Evolutionary conservation across 2,797 vertebrate species (phyloP).

Genomic region (Sebastes steindachneri): DNA sequence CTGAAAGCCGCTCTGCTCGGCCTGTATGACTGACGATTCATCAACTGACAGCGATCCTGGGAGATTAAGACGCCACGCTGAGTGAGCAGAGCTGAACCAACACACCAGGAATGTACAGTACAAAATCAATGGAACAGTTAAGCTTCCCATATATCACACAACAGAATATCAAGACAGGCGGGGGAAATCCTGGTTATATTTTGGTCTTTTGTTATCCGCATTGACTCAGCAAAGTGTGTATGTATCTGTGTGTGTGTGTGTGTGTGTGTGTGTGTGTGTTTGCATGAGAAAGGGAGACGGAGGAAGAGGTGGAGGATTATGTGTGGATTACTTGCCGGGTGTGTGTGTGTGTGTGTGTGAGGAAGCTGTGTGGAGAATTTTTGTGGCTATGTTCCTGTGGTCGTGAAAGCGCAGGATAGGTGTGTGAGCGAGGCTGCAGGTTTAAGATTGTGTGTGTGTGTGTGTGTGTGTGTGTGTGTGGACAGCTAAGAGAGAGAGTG

Average conservation of each 20-base stretch:
- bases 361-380: constrained; percentile 37
- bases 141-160: constrained; percentile 65
- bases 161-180: constrained; percentile 36
- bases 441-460: constrained; percentile 7
- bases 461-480: constrained; percentile 12
- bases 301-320: constrained; percentile 45
- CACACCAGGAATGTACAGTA: constrained; percentile 47
- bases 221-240: constrained; percentile 56
- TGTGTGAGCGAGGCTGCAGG: constrained; percentile 32
- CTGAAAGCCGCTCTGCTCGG: constrained; percentile 30
- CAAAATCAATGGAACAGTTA: constrained; percentile 66
- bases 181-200: constrained; percentile 48
- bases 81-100: constrained; percentile 57
- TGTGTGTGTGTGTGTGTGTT: constrained; percentile 1
- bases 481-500: not conserved
- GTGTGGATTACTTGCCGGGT: constrained; percentile 37
- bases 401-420: constrained; percentile 36
- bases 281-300: constrained; percentile 37
- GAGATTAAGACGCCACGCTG: constrained; percentile 59
- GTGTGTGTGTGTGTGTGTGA: not conserved
- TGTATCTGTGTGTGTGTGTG: constrained; percentile 4
- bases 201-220: constrained; percentile 37
- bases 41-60: constrained; percentile 61
- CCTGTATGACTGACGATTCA: constrained; percentile 58
- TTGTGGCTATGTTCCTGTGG: constrained; percentile 36